phyloP scores from a whole-genome alignment of 2,797 vertebrate genomes.

The Falco peregrinus region DNA sequence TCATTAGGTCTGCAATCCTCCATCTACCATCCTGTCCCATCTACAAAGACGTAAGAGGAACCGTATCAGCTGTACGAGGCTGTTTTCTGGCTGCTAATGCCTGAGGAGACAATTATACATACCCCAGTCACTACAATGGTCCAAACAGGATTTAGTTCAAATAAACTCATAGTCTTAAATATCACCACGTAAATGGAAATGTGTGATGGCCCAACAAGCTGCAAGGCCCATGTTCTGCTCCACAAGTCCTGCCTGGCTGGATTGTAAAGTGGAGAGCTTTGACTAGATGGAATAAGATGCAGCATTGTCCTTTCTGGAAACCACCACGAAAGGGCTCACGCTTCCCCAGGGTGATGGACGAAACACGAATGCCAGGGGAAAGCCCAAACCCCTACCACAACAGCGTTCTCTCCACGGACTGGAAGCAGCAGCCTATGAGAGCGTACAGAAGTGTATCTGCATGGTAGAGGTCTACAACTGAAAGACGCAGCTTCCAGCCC shows the following conservation, averaged over 20 bases:
- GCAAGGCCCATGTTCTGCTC: background rate
- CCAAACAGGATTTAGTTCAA: background rate
- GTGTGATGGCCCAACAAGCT: background rate
- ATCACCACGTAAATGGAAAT: background rate
- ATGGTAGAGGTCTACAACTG: background rate
- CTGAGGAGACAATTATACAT: background rate
- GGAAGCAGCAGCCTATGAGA: background rate
- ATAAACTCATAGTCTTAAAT: background rate
- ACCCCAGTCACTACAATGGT: background rate
- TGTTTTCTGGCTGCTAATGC: background rate
- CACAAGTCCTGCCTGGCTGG: background rate
- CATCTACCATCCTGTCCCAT: too few species aligned
- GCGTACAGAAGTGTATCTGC: too few species aligned
- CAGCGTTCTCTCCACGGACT: background rate
- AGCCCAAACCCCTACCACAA: background rate
- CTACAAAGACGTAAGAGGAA: background rate
- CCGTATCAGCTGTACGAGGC: fast-evolving
- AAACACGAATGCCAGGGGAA: fast-evolving
- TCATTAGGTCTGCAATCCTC: background rate
- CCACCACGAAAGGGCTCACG: background rate
- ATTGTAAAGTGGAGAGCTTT: background rate
- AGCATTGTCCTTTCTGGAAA: background rate
- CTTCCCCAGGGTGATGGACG: background rate
- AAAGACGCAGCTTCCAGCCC: background rate
- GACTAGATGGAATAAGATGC: background rate